These are phyloP conservation scores for Zalophus californianus DNA, from an alignment of 2,797 vertebrate species.

Conservation along the genomic window DNA sequence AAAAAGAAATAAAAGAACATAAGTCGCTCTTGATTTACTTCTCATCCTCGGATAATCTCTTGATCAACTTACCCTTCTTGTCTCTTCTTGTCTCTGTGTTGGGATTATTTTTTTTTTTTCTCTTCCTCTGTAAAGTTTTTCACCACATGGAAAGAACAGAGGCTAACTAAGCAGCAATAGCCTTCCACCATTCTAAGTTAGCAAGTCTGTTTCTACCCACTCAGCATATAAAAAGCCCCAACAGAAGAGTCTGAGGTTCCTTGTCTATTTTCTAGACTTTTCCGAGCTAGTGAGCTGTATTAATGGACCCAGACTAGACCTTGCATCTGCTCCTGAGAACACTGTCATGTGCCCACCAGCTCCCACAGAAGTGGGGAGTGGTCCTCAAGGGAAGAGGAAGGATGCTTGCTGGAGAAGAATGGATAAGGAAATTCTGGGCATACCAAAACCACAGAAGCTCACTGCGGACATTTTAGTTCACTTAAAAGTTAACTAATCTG, in stretches of 20 bases:
- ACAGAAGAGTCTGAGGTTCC: not conserved
- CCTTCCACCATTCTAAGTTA: not conserved
- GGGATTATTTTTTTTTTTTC: not conserved
- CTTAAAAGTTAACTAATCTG: not conserved
- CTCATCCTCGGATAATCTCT: not conserved
- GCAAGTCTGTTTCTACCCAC: not conserved
- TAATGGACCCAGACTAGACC: not conserved
- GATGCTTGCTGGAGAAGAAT: not conserved
- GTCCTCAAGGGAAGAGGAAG: not conserved
- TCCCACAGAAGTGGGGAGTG: fast-evolving
- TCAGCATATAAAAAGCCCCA: not conserved
- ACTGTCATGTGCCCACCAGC: fast-evolving
- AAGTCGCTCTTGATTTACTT: not conserved
- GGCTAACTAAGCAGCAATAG: not conserved
- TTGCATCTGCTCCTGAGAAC: not conserved
- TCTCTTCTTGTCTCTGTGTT: not conserved
- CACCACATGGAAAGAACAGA: not conserved
- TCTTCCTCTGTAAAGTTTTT: not conserved
- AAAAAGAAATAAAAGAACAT: not conserved
- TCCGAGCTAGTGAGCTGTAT: not conserved
- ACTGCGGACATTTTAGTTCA: not conserved
- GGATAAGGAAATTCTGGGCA: not conserved
- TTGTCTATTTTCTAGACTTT: not conserved
- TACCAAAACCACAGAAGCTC: not conserved
- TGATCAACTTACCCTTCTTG: not conserved